Evolutionary conservation across 1,140 invertebrate genomes (phyloP).

Genomic region (Brachionus paranguensis): DNA sequence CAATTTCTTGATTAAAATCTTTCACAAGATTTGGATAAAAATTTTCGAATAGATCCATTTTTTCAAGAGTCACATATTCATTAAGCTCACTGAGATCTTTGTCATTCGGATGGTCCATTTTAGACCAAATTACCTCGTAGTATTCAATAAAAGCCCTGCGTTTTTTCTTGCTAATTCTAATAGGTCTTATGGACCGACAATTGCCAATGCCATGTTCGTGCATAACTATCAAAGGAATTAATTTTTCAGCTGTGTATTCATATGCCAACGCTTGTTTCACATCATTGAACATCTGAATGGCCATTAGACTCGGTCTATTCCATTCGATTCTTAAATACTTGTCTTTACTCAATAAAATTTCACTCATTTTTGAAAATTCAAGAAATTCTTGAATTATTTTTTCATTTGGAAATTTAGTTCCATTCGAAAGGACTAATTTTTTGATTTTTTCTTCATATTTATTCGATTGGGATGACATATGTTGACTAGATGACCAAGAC

Average conservation of each 20-base stretch:
- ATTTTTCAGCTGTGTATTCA: conserved; percentile 17
- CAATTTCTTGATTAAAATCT: conserved; percentile 12
- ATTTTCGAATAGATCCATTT: conserved; percentile 3
- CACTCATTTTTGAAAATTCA: conserved; percentile 3
- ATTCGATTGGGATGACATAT: background rate
- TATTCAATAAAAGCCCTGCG: background rate
- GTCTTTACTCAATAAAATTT: background rate
- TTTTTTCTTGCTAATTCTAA: conserved; percentile 1
- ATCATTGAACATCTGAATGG: conserved; percentile 2
- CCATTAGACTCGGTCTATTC: conserved; percentile 1
- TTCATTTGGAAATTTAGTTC: conserved; percentile 27
- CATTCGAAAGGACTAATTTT: background rate
- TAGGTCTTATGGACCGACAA: background rate
- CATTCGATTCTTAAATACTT: conserved; percentile 36
- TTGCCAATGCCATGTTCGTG: background rate
- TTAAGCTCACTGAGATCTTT: conserved; percentile 23
- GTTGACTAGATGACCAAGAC: background rate
- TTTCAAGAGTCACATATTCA: conserved; percentile 35
- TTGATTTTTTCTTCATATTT: conserved; percentile 18
- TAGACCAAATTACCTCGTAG: conserved; percentile 5
- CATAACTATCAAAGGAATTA: background rate
- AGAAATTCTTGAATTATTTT: conserved; percentile 36
- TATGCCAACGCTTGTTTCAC: background rate
- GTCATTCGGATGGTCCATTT: background rate
- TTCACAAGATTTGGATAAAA: background rate